Conservation (phyloP, 2,113 vertebrate genomes). For the Muntiacus reevesi region DNA sequence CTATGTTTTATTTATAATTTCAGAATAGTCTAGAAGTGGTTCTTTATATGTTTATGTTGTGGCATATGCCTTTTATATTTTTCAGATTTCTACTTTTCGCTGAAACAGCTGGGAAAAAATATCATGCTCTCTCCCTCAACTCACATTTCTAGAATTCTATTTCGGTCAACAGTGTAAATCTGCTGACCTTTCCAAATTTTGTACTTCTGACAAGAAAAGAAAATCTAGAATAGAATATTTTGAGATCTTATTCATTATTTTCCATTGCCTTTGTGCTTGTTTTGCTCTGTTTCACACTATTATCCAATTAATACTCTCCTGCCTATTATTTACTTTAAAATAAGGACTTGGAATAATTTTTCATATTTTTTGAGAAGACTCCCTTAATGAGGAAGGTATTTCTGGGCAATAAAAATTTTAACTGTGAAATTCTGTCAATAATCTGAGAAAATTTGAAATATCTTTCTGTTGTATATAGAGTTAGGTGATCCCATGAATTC, state of each 20-base stretch:
- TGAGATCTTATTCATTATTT: neutral
- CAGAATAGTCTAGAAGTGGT: neutral
- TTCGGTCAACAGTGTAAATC: constrained; percentile 12
- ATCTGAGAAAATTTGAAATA: neutral
- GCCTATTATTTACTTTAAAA: neutral
- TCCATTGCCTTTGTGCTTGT: neutral
- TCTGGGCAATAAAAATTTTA: neutral
- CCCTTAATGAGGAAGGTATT: neutral
- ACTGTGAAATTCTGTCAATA: neutral
- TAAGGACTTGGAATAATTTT: neutral
- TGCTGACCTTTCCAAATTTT: constrained; percentile 10
- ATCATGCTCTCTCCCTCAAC: neutral
- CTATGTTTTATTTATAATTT: neutral
- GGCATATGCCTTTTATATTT: neutral
- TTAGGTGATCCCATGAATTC: neutral
- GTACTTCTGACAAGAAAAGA: neutral
- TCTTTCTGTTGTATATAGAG: neutral
- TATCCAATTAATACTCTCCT: neutral
- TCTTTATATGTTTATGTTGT: neutral
- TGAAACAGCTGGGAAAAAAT: neutral
- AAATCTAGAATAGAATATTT: neutral
- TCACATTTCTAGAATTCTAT: constrained; percentile 57
- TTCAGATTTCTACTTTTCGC: neutral
- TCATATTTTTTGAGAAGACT: neutral
- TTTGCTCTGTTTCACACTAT: neutral